Conservation (phyloP, 2,113 vertebrate genomes). For the Engystomops pustulosus region DNA sequence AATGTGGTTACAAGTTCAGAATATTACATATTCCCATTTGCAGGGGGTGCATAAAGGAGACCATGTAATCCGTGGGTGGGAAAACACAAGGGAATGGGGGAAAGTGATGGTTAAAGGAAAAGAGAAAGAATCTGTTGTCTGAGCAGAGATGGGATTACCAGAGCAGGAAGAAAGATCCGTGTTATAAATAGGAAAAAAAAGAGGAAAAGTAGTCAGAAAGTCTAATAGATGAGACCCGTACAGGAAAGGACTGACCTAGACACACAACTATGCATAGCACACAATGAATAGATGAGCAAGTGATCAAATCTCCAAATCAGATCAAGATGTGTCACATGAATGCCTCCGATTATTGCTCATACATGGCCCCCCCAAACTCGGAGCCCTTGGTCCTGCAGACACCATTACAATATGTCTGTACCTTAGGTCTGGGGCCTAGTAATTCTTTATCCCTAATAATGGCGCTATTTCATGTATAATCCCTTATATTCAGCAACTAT, state of each 20-base stretch:
- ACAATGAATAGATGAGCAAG: not conserved
- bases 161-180: not conserved
- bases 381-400: not conserved
- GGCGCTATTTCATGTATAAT: not conserved
- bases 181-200: slow-evolving; percentile 20
- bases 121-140: not conserved
- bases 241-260: slow-evolving; percentile 10
- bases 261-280: not conserved
- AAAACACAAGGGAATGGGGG: not conserved
- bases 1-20: not conserved
- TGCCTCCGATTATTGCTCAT: not conserved
- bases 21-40: slow-evolving; percentile 2
- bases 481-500: no score
- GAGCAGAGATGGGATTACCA: not conserved
- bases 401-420: not conserved
- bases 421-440: not conserved
- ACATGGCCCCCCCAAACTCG: not conserved
- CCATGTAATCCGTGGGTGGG: not conserved
- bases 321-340: not conserved
- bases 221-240: not conserved
- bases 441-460: not conserved
- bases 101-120: slow-evolving; percentile 4
- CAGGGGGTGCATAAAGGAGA: not conserved
- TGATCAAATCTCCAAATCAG: not conserved
- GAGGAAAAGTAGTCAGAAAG: not conserved